A percentile compares a stretch with the other conserved stretches of the same genome.
Conservation (phyloP, 2,797 vertebrate genomes). For the Falco cherrug region DNA sequence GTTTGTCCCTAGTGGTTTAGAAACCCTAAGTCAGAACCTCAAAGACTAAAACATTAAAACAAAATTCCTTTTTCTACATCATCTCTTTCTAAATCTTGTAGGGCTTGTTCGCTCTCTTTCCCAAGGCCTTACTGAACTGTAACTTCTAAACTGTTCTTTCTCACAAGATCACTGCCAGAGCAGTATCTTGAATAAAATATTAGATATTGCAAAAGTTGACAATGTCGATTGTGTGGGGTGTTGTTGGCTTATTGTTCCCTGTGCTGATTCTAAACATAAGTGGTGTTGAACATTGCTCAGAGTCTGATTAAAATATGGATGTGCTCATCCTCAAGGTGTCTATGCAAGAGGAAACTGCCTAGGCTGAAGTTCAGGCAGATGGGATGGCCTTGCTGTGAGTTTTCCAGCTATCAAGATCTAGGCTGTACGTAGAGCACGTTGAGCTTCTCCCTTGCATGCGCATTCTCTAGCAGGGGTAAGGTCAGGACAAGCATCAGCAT, state of each 20-base stretch:
- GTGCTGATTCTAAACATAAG: neutral
- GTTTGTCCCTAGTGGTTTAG: neutral
- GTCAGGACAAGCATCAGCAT: neutral
- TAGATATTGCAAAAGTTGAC: neutral
- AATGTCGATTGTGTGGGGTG: neutral
- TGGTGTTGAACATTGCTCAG: neutral
- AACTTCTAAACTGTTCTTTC: neutral
- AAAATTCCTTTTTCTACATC: neutral
- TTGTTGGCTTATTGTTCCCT: neutral
- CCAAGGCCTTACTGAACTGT: neutral
- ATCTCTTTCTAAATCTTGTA: neutral
- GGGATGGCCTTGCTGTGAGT: neutral
- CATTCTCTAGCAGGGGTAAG: neutral
- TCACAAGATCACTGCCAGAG: neutral
- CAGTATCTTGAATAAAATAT: neutral
- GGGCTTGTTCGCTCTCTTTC: neutral
- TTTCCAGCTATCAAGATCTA: neutral
- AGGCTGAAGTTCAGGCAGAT: neutral
- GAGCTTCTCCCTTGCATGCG: neutral
- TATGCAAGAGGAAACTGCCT: neutral
- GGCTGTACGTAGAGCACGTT: accelerated
- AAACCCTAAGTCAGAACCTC: neutral
- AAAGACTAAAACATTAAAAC: neutral
- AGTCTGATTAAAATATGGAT: neutral
- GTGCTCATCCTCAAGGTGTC: neutral